phyloP scores from a whole-genome alignment of 1,140 invertebrate species.

The Hirudo medicinalis region DNA sequence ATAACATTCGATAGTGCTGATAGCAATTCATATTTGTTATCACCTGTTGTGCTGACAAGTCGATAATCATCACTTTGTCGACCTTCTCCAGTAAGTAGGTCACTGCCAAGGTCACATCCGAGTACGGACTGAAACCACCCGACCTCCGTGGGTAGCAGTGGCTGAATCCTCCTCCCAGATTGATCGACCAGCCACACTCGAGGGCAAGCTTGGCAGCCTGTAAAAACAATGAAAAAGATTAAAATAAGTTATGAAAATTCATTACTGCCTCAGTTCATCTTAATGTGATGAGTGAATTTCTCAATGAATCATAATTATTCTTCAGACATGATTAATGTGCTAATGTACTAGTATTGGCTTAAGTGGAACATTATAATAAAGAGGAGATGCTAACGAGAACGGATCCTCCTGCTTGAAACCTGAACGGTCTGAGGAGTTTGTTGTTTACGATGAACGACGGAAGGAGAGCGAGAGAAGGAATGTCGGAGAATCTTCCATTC shows the following conservation, averaged over 20 bases:
- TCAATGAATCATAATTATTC: neutral
- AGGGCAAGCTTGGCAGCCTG: conserved; percentile 62
- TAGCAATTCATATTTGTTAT: no score
- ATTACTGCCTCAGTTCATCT: no score
- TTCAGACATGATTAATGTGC: conserved; percentile 5
- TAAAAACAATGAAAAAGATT: conserved; percentile 9
- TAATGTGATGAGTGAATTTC: neutral
- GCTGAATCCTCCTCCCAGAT: conserved; percentile 65
- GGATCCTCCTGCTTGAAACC: conserved; percentile 67
- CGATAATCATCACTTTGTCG: conserved; percentile 65
- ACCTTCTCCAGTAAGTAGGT: conserved; percentile 48
- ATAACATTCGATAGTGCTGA: neutral
- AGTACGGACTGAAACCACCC: conserved; percentile 75
- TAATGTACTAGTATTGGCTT: neutral
- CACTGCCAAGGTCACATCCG: conserved; percentile 67
- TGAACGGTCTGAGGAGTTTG: conserved; percentile 56
- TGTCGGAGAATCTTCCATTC: neutral
- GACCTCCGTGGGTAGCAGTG: conserved; percentile 60
- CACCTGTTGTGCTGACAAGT: conserved; percentile 68
- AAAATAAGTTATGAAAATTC: neutral
- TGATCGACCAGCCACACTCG: conserved; percentile 69
- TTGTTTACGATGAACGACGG: conserved; percentile 64
- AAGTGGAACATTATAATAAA: neutral
- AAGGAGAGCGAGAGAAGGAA: conserved; percentile 33
- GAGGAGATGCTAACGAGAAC: conserved; percentile 46